Base-by-base conservation (phyloP, 2,113 vertebrate genomes). In the Poicephalus gulielmi region DNA sequence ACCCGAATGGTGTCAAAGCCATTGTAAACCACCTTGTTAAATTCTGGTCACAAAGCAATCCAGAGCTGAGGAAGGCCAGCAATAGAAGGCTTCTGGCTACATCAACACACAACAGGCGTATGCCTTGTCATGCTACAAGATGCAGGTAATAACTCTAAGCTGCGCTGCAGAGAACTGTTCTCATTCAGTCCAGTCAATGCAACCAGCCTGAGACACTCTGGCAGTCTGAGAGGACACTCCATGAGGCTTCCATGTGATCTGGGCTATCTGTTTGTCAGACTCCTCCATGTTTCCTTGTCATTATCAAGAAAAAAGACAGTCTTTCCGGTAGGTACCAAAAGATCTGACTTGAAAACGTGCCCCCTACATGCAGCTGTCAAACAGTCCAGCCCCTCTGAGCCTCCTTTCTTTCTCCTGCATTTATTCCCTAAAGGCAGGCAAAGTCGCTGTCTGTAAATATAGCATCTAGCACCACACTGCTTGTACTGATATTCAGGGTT, bases 1-100 rank as follows among this genome's bases (percentile, higher is more conserved):
- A 75, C 83, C 79, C 81, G 78, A 96, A 94, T 79, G 93, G 95
- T 95, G 95, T 95, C 86, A 96, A 85, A 96, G 86, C 89, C 81
- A 96, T 91, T 92, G 95, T 89, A 95, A 97, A 92, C 39, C 68
- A 84, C 94, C 86, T 86, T 41, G 90, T 88, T 94, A 92, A 95
- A 95, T 90, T 62, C 89, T 80, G 92, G 93, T 88, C 94, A 87
- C 91, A 94, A 87, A 80, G 53, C 63, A 74, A 66, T 17, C n/a
- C 78, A 14, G 66, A 87, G 82, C 62, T 11, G n/a, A 83, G 55
- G 49, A 83, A 59, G 62, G 66, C 74, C 20, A 1, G 86, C 66
- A 60, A 62, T 41, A 83, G 79, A 86, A 81, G 50, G 44, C 68
- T 78, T 74, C 55, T 44, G 67, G 67, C 86, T 47, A 74, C 57